Evolutionary conservation across 2,113 vertebrate species (phyloP), one percentile per base, ranked within the genome.

Genomic region (Rafetus swinhoei): DNA sequence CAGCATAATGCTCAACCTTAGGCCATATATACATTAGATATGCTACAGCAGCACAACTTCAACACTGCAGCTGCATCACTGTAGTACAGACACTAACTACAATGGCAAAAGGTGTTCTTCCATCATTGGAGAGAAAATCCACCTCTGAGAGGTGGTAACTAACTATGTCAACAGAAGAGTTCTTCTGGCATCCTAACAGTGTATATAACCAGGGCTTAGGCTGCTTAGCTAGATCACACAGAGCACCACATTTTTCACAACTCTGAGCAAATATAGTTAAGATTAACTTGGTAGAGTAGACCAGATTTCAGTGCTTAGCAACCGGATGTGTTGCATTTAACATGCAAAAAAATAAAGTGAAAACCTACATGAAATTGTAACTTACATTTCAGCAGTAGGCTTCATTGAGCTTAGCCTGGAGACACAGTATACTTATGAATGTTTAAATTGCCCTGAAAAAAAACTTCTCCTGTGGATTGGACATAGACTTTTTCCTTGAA

Each of bases 311-410:
- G 81, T 56, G 59, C 81, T 93, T 55, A 91, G 92, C 76, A 85
- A 84, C 57, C 84, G 72, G 22, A 85, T 72, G 54, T 13, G 29
- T 60, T 8, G 9, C 85, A 72, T 8, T 18, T 54, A 5, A 21
- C 14, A 16, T 52, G 53, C 62, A 39, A 85, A 86, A 74, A 84
- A n/a, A 29, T 2, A 3, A 5, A 50, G 62, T 74, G 19, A 11
- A 16, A 2, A 90, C 81, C 86, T 94, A 85, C 82, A 93, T 97
- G 79, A 95, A 81, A 1, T 19, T 79, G 29, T 3, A 77, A 92
- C 96, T 95, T 96, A 91, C 96, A 82, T 89, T 81, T 84, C 29
- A 87, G 92, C 65, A 82, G 74, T 3, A 86, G 91, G 19, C 85
- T 84, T 87, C 77, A 14, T 12, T 93, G 92, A 52, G 15, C 72